These are phyloP conservation scores for Iselma pallidipennis DNA, from an alignment of 2,888 invertebrate genomes.

Conservation along the genomic window DNA sequence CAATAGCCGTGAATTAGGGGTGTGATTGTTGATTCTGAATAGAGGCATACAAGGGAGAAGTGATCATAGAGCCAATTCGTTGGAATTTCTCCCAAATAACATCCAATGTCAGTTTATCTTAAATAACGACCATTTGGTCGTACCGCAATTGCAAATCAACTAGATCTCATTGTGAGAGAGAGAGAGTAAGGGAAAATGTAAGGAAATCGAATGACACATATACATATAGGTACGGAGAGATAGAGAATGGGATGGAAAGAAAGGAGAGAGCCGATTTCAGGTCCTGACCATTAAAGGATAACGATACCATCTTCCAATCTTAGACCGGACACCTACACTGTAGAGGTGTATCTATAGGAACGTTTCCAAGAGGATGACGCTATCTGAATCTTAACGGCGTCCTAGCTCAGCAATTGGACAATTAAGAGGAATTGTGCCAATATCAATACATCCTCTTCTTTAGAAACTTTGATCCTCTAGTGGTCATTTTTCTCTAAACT, in stretches of 20 bases:
- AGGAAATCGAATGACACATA: neutral
- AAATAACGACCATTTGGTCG: conserved; percentile 36
- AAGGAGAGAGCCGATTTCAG: neutral
- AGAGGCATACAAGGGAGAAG: neutral
- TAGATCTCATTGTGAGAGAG: conserved; percentile 13
- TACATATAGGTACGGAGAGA: neutral
- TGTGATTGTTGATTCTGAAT: neutral
- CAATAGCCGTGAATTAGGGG: neutral
- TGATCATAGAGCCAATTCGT: neutral
- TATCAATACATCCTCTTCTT: neutral
- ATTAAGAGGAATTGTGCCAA: conserved; percentile 22
- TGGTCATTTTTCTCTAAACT: neutral
- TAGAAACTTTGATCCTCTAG: neutral
- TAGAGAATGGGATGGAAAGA: neutral
- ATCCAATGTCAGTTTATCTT: conserved; percentile 40
- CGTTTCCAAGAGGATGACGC: conserved; percentile 23
- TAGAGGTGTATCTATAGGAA: conserved; percentile 29
- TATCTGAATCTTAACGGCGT: conserved; percentile 32
- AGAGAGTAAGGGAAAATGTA: neutral
- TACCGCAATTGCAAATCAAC: conserved; percentile 39
- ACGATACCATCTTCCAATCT: conserved; percentile 40
- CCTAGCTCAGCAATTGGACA: conserved; percentile 25
- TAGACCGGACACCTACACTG: conserved; percentile 34
- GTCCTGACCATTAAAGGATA: conserved; percentile 13
- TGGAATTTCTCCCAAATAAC: conserved; percentile 35